Base-by-base conservation (phyloP, 2,888 invertebrate species). In the Sesia bembeciformis region DNA sequence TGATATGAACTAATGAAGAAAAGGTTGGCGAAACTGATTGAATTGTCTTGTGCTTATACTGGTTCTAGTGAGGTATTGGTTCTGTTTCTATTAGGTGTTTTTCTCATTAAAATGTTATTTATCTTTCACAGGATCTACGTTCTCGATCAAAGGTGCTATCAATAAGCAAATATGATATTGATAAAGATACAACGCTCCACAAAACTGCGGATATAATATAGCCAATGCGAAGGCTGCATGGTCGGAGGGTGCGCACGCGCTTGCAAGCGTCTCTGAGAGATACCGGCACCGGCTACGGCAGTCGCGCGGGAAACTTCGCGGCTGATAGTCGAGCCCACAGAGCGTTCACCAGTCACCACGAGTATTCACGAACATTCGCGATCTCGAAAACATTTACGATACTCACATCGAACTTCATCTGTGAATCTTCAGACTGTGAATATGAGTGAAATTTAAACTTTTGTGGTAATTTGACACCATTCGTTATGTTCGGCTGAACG, bases 371-470 rank as follows among this genome's bases (percentile, higher is more conserved):
- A 56, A 8, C 66, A 57, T 60, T 58, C 62, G 62, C 63, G 68
- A 60, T 74, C 66, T 75, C 88, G 87, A 86, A 78, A 80, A 70
- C 72, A 79, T 81, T 84, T 84, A 86, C 87, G 88, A 87, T 81
- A 72, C 60, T 68, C 61, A 60, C 59, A 62, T 61, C 64, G 59
- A 66, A 68, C 61, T 63, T 65, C 60, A 53, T 62, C 51, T 59
- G 72, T 70, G 72, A 23, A 23, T 23, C 23, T 23, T 23, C 23
- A 23, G 66, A 65, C 62, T 71, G 76, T 76, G 78, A 66, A 68
- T 58, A 61, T 46, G 23, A 74, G 77, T 79, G 81, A 66, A 67
- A 63, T 58, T 63, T 62, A 60, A 68, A 68, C 63, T 67, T 51
- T 65, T 73, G 80, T 81, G 76, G 60, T 71, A 66, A 58, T 57